These are phyloP conservation scores for Quadroppia sp. DNA, from an alignment of 2,888 invertebrate genomes.

Conservation along the genomic window DNA sequence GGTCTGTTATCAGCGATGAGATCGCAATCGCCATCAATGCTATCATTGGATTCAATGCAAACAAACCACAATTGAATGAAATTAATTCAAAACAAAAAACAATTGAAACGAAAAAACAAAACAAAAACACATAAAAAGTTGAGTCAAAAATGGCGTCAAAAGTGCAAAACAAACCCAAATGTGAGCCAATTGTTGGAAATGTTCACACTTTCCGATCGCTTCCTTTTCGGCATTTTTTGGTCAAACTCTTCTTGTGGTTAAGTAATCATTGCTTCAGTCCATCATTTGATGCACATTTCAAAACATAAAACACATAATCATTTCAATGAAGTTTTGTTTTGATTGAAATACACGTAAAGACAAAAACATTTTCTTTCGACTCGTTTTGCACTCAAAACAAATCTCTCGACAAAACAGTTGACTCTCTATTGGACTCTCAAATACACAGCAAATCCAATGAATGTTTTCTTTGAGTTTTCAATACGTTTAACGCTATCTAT, in stretches of 20 bases:
- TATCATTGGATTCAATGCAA: not conserved
- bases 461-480: too few relatives aligned
- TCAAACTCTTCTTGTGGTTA: not conserved
- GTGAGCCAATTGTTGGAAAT: not conserved
- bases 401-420: too few relatives aligned
- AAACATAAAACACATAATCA: too few relatives aligned
- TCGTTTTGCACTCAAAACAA: too few relatives aligned
- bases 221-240: conserved; percentile 1
- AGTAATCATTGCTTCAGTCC: not conserved
- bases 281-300: not conserved
- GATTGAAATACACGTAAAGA: too few relatives aligned
- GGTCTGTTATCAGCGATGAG: not conserved
- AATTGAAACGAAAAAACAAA: not conserved
- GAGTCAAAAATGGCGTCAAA: conserved; percentile 12
- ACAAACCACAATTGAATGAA: too few relatives aligned
- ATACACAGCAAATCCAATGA: too few relatives aligned
- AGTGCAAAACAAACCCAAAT: not conserved
- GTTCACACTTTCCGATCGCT: conserved; percentile 5
- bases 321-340: too few relatives aligned
- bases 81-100: too few relatives aligned
- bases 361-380: too few relatives aligned
- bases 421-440: too few relatives aligned
- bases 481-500: too few relatives aligned
- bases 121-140: not conserved
- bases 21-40: not conserved